Evolutionary conservation across 2,888 invertebrate genomes (phyloP), one percentile per base, ranked within the genome.

Genomic region (Spodoptera littoralis): DNA sequence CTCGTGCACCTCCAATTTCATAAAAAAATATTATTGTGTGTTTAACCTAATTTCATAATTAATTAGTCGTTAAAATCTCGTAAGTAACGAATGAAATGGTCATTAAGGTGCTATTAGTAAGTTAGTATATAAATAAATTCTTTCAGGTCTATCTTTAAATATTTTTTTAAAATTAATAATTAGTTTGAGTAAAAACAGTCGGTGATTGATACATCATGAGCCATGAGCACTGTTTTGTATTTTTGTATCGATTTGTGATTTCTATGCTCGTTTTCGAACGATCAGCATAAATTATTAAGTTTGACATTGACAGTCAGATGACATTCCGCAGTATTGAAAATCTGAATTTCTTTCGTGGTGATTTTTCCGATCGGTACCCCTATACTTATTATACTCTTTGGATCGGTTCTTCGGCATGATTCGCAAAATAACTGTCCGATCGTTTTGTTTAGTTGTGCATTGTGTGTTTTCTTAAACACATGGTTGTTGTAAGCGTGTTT

Each of bases 301-400:
- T 72, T 63, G 51, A 67, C 67, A 71, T 43, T 58, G 53, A 59
- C 52, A 72, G 49, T n/a, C 0, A 53, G 55, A 22, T 75, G 77
- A 70, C 77, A 71, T 71, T 72, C 63, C 44, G 65, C 59, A 65
- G 44, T 67, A 72, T 60, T 70, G 73, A 71, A 76, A 67, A 77
- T 72, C 73, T 58, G 77, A 77, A 72, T 76, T 80, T 80, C 68
- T 74, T 81, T 81, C 78, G 79, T 81, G 80, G 78, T 81, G 71
- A 74, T 76, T 77, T 76, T 79, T 77, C 65, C 66, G 67, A 77
- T 80, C 80, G 36, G 36, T 36, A 36, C 36, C 36, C 36, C 36
- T 36, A 36, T 9, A 36, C 36, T 36, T 36, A 36, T 36, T 36
- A 6, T 36, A 36, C 36, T 36, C 36, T 36, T 8, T 36, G 36